Percentiles rank a stretch among this genome's conserved stretches.
Conservation (phyloP, 1,140 invertebrate genomes). For the Hirudo medicinalis region DNA sequence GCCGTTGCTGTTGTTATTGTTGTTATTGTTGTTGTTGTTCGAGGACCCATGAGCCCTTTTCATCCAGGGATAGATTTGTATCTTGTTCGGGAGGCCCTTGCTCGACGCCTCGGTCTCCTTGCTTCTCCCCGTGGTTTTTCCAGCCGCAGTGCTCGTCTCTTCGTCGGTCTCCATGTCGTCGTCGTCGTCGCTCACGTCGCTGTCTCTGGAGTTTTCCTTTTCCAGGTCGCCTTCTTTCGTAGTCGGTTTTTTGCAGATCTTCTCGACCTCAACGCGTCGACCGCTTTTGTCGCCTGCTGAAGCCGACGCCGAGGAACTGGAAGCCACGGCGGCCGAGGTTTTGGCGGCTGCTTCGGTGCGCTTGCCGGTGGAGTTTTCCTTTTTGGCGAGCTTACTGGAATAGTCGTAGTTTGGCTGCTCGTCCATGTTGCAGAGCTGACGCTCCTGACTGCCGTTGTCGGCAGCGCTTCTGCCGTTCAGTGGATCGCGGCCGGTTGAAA, state of each 20-base stretch:
- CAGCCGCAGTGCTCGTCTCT: neutral
- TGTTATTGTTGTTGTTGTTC: slow-evolving; percentile 1
- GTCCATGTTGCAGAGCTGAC: slow-evolving; percentile 11
- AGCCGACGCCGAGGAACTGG: neutral
- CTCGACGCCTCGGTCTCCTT: neutral
- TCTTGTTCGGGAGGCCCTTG: neutral
- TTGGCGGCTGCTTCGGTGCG: neutral
- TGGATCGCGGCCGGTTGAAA: neutral
- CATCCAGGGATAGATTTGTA: slow-evolving; percentile 16
- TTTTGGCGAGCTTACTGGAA: neutral
- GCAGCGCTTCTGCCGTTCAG: too few species aligned
- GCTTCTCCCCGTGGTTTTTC: neutral
- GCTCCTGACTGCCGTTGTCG: neutral
- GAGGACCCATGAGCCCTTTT: neutral
- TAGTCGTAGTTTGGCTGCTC: neutral
- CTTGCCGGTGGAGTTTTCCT: neutral
- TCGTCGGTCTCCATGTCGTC: slow-evolving; percentile 1
- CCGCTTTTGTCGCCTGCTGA: neutral
- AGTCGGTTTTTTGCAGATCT: neutral
- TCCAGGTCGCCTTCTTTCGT: neutral
- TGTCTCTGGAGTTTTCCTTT: slow-evolving; percentile 1
- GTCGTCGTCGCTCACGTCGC: neutral
- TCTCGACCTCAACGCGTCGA: neutral
- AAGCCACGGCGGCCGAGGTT: neutral
- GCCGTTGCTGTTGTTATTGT: neutral